Evolutionary conservation across 2,888 invertebrate genomes (phyloP).

Genomic region (Athalia rosae): DNA sequence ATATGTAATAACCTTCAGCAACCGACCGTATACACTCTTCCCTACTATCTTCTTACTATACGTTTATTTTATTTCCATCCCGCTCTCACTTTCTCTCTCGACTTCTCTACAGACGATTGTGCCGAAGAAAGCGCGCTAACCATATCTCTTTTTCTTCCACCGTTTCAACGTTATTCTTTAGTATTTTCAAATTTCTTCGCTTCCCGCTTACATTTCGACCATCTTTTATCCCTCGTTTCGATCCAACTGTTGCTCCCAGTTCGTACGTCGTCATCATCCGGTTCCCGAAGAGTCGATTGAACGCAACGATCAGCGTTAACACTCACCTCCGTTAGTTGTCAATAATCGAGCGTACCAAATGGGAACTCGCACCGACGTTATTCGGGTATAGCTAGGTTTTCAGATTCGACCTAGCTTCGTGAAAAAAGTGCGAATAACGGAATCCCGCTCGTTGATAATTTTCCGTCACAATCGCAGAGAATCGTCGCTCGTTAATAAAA

Average conservation of each 20-base stretch:
- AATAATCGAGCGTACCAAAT: slow-evolving; percentile 20
- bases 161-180: background rate
- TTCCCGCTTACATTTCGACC: slow-evolving; percentile 21
- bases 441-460: too few relatives aligned
- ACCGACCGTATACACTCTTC: slow-evolving; percentile 4
- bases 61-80: slow-evolving; percentile 46
- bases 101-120: slow-evolving; percentile 9
- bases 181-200: slow-evolving; percentile 12
- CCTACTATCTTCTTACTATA: slow-evolving; percentile 7
- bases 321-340: background rate
- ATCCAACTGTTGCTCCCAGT: slow-evolving; percentile 35
- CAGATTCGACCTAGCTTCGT: background rate
- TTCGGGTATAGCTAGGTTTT: background rate
- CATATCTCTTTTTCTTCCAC: background rate
- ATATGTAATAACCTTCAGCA: slow-evolving; percentile 29
- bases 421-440: too few relatives aligned
- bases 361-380: background rate
- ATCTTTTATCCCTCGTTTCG: slow-evolving; percentile 19
- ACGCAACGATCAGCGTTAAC: background rate
- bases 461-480: background rate
- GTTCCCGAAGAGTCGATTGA: slow-evolving; percentile 19
- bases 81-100: slow-evolving; percentile 45
- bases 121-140: too few relatives aligned
- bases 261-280: slow-evolving; percentile 23
- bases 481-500: background rate